phyloP scores from a whole-genome alignment of 1,140 invertebrate genomes.

The Antheraea pernyi region DNA sequence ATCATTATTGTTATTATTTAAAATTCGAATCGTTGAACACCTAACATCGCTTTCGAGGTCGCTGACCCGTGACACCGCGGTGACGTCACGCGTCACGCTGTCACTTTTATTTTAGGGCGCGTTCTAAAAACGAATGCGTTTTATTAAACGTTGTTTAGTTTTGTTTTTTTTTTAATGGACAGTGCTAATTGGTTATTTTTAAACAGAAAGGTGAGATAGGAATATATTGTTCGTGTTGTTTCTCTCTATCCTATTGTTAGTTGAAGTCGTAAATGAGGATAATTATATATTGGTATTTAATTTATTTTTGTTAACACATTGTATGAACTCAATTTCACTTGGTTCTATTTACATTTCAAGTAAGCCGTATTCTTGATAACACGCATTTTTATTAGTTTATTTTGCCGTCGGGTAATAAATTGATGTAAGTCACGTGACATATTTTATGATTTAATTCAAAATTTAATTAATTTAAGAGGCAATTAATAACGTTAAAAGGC shows the following conservation, averaged over 20 bases:
- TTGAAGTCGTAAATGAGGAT: neutral
- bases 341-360: too few species aligned
- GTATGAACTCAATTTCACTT: neutral
- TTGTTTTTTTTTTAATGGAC: neutral
- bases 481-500: too few species aligned
- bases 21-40: too few species aligned
- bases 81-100: conserved; percentile 40
- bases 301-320: neutral
- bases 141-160: conserved; percentile 4
- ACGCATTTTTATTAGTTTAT: too few species aligned
- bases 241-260: neutral
- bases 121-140: conserved; percentile 38
- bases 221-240: neutral
- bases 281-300: conserved; percentile 15
- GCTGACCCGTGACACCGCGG: conserved; percentile 18
- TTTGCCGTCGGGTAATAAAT: too few species aligned
- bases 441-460: too few species aligned
- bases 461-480: too few species aligned
- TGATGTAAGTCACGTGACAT: too few species aligned
- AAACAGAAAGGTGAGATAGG: neutral
- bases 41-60: conserved; percentile 5
- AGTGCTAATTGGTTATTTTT: neutral
- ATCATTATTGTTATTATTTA: too few species aligned
- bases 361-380: too few species aligned
- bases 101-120: conserved; percentile 67